Evolutionary conservation across 2,888 invertebrate species (phyloP).

Genomic region (Stenichneumon culpator): DNA sequence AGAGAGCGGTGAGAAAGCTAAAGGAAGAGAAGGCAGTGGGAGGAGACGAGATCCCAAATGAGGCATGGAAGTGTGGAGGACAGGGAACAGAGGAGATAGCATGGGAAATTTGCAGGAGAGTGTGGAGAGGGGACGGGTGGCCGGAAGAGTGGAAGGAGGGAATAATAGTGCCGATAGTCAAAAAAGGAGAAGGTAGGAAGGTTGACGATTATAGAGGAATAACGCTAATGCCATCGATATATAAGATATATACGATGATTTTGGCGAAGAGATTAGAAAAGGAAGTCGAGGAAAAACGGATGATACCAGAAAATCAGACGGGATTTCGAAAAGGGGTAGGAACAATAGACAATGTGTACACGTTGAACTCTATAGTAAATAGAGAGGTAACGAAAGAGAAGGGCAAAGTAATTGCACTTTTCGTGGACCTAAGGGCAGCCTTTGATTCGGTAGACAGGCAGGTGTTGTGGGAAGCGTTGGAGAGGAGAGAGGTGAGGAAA

Average conservation of each 20-base stretch:
- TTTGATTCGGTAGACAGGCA: slow-evolving; percentile 38
- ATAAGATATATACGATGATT: slow-evolving; percentile 25
- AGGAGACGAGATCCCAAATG: slow-evolving; percentile 16
- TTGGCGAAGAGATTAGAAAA: not conserved
- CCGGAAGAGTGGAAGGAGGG: slow-evolving; percentile 42
- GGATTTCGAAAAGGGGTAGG: slow-evolving; percentile 5
- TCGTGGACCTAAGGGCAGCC: slow-evolving; percentile 16
- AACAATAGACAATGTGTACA: slow-evolving; percentile 14
- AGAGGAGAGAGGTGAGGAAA: slow-evolving; percentile 6
- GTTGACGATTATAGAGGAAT: slow-evolving; percentile 55
- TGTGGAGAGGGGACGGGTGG: not conserved
- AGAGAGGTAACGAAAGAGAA: not conserved
- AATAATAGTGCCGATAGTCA: slow-evolving; percentile 28
- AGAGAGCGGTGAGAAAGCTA: not conserved
- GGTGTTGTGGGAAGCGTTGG: slow-evolving; percentile 2
- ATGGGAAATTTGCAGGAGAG: slow-evolving; percentile 11
- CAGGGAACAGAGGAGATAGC: not conserved
- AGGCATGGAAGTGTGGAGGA: slow-evolving; percentile 29
- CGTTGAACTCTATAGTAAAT: not conserved
- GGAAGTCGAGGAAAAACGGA: slow-evolving; percentile 22
- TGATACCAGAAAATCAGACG: slow-evolving; percentile 12
- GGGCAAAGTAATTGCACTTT: slow-evolving; percentile 2
- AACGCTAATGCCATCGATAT: slow-evolving; percentile 38
- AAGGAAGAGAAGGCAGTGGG: slow-evolving; percentile 28
- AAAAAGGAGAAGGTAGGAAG: slow-evolving; percentile 41